Evolutionary conservation across 2,113 vertebrate species (phyloP).

Genomic region (Alaudala cheleensis): DNA sequence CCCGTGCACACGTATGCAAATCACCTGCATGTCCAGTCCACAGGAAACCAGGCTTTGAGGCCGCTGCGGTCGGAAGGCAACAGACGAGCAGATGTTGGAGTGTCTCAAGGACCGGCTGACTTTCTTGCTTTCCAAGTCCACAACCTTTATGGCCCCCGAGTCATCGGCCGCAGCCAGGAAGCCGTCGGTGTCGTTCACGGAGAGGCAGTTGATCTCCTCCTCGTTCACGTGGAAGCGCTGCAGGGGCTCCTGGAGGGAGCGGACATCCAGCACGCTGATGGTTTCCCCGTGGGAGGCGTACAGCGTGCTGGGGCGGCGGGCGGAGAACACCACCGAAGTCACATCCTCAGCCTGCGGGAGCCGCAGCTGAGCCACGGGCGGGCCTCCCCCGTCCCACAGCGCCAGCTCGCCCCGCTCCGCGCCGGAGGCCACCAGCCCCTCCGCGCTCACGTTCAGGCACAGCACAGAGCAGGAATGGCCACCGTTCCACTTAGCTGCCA

Average conservation of each 20-base stretch:
- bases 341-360: conserved; percentile 77
- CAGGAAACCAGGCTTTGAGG: conserved; percentile 92
- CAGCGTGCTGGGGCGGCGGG: conserved; percentile 64
- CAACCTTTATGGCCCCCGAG: conserved; percentile 84
- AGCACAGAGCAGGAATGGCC: conserved; percentile 83
- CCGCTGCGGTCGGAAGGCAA: conserved; percentile 88
- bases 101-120: conserved; percentile 87
- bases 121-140: conserved; percentile 87
- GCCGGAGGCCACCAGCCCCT: conserved; percentile 86
- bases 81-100: conserved; percentile 94
- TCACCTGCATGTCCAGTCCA: conserved; percentile 98
- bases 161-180: conserved; percentile 89
- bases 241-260: conserved; percentile 75
- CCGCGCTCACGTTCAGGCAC: conserved; percentile 76
- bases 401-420: conserved; percentile 85
- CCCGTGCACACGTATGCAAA: conserved; percentile 14
- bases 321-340: conserved; percentile 82
- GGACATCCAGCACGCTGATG: conserved; percentile 82
- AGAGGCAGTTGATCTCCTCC: conserved; percentile 92
- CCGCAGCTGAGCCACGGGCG: conserved; percentile 49
- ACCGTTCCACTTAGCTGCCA: conserved; percentile 83
- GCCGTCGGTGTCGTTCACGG: conserved; percentile 79
- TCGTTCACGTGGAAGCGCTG: conserved; percentile 80
- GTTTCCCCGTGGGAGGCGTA: conserved; percentile 84
- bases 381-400: conserved; percentile 82